These are phyloP conservation scores for Phylloscopus collybita DNA, from an alignment of 2,797 vertebrate species.

Conservation along the genomic window DNA sequence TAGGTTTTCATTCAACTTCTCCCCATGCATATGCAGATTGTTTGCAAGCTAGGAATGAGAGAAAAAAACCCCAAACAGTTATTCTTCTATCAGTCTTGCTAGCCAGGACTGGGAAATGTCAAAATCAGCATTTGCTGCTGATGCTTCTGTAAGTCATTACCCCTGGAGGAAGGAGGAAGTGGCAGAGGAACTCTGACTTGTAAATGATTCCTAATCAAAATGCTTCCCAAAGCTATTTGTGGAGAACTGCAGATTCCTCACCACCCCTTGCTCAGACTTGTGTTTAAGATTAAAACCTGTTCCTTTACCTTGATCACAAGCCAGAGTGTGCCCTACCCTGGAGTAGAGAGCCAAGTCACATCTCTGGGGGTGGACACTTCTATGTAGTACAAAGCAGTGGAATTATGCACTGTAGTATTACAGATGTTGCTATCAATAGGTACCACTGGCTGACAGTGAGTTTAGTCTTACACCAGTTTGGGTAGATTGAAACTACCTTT, in stretches of 20 bases:
- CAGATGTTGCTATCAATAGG: background rate
- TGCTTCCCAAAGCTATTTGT: slow-evolving; percentile 21
- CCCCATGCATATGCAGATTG: background rate
- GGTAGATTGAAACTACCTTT: background rate
- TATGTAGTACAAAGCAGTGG: background rate
- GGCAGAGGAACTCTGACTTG: background rate
- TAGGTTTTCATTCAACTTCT: background rate
- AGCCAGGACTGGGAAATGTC: background rate
- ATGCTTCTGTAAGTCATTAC: slow-evolving; percentile 19
- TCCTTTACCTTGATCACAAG: background rate
- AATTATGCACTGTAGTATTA: background rate
- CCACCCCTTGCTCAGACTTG: slow-evolving; percentile 6
- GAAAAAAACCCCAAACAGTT: background rate
- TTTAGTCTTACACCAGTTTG: background rate
- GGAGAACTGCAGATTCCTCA: slow-evolving; percentile 2
- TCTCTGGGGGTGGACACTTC: background rate
- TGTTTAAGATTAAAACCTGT: background rate
- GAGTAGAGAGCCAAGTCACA: background rate
- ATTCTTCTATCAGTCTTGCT: background rate
- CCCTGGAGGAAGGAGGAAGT: slow-evolving; percentile 3
- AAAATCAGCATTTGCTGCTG: background rate
- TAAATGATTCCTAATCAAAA: slow-evolving; percentile 19
- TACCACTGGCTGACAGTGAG: background rate
- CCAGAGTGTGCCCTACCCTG: background rate
- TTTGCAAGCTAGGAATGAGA: background rate